Percentiles rank a stretch among this genome's conserved stretches.
These are phyloP conservation scores for Panthera leo DNA, from an alignment of 2,113 vertebrate species.

Conservation along the genomic window DNA sequence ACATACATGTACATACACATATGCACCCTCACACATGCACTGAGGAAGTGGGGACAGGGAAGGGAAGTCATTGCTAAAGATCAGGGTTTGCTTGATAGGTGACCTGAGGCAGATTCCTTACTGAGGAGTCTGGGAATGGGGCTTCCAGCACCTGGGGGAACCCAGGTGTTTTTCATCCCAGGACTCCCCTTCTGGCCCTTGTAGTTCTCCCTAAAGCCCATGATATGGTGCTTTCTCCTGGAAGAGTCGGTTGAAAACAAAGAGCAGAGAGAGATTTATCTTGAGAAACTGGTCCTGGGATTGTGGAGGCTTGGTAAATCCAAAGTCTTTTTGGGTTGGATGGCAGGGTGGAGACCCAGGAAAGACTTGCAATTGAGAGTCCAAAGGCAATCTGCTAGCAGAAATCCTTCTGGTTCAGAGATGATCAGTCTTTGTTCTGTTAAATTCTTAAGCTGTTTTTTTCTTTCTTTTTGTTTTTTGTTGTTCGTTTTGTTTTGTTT, in stretches of 20 bases:
- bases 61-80: neutral
- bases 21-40: neutral
- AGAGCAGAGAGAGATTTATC: neutral
- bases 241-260: neutral
- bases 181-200: neutral
- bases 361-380: neutral
- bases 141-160: neutral
- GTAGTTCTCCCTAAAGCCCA: neutral
- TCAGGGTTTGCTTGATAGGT: neutral
- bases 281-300: neutral
- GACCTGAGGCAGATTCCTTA: neutral
- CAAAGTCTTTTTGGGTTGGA: fast-evolving
- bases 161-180: neutral
- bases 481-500: no score
- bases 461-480: no score
- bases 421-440: neutral
- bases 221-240: fast-evolving
- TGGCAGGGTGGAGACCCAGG: neutral
- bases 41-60: neutral
- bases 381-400: neutral
- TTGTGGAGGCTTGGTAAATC: neutral
- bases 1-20: no score
- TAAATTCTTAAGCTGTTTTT: neutral
- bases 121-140: neutral
- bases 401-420: neutral